Percentiles rank a stretch among this genome's conserved stretches.
phyloP scores from a whole-genome alignment of 2,888 invertebrate genomes.

The Lepidochitona cinerea region DNA sequence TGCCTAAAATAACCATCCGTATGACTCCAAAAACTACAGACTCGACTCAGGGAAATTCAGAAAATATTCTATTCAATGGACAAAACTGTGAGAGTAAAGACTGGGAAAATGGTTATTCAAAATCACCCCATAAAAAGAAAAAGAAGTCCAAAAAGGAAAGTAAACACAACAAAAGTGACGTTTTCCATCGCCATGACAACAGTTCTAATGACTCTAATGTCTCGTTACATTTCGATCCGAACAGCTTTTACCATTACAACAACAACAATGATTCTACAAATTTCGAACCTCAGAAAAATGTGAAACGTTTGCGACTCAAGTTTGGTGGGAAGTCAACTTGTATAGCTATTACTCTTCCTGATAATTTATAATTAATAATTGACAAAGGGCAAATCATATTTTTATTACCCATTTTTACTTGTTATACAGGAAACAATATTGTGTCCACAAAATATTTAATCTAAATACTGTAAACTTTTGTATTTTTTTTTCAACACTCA shows the following conservation, averaged over 20 bases:
- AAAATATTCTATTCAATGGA: background rate
- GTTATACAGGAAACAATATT: no score
- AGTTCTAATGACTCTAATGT: background rate
- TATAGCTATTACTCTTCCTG: background rate
- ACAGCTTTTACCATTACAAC: background rate
- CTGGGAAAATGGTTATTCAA: background rate
- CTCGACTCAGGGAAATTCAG: background rate
- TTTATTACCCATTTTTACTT: no score
- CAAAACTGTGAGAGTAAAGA: background rate
- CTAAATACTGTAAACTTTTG: no score
- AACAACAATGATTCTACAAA: background rate
- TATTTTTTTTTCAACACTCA: no score
- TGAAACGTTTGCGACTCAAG: background rate
- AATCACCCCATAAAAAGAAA: background rate
- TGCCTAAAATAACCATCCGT: constrained; percentile 48
- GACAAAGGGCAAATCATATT: no score
- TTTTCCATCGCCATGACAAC: background rate
- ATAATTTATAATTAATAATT: no score
- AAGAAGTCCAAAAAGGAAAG: background rate
- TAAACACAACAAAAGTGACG: background rate
- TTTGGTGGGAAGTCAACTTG: background rate
- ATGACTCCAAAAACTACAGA: constrained; percentile 44
- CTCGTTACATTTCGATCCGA: background rate
- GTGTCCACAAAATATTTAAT: no score
- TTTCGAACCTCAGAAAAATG: background rate